Conservation (phyloP, 2,888 invertebrate species). For the Zygogramma bicolorata region DNA sequence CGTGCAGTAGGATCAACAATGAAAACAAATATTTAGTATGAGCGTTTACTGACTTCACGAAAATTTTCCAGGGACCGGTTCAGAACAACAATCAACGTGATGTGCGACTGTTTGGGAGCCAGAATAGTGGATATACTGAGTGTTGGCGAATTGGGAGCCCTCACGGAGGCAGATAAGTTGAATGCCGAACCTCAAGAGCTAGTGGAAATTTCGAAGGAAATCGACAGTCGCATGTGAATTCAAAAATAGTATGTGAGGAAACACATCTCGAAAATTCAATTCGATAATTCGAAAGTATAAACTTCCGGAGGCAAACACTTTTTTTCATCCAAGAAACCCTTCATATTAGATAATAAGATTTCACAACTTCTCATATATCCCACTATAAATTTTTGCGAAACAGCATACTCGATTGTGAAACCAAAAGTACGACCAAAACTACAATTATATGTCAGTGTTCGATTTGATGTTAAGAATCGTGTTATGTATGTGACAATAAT, state of each 20-base stretch:
- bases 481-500: slow-evolving; percentile 1
- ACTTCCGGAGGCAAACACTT: neutral
- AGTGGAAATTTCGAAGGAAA: slow-evolving; percentile 68
- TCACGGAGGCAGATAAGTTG: slow-evolving; percentile 66
- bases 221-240: slow-evolving; percentile 46
- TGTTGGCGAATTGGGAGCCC: slow-evolving; percentile 74
- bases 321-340: neutral
- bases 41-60: neutral
- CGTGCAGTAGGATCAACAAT: too few relatives aligned
- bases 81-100: slow-evolving; percentile 92
- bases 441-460: neutral
- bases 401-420: neutral
- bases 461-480: neutral
- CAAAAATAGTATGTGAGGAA: neutral
- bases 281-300: neutral
- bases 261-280: neutral
- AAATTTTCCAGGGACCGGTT: slow-evolving; percentile 78
- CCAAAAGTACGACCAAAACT: neutral
- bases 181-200: slow-evolving; percentile 74
- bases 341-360: neutral
- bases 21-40: too few relatives aligned
- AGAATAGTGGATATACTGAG: slow-evolving; percentile 90
- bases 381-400: neutral
- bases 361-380: neutral
- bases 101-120: slow-evolving; percentile 95